phyloP scores from a whole-genome alignment of 1,140 invertebrate genomes.

The Heterodera schachtii region DNA sequence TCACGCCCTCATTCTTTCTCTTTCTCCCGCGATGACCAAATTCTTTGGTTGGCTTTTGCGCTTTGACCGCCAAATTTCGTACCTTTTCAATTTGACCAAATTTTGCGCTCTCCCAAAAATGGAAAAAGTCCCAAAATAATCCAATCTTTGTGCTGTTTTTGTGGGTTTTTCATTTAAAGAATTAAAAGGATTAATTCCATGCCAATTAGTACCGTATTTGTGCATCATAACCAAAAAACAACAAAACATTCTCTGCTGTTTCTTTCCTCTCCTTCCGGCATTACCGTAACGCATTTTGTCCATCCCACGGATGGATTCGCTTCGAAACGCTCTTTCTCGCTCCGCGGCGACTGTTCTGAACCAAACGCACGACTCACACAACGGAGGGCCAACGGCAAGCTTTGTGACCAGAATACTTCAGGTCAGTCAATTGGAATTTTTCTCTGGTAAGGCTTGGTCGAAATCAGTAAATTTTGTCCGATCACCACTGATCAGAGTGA shows the following conservation, averaged over 20 bases:
- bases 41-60: too few relatives aligned
- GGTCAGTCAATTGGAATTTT: slow-evolving; percentile 24
- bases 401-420: slow-evolving; percentile 54
- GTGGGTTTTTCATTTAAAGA: not conserved
- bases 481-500: not conserved
- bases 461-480: not conserved
- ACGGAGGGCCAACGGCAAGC: slow-evolving; percentile 34
- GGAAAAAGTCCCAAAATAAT: not conserved
- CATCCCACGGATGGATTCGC: not conserved
- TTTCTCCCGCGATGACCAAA: too few relatives aligned
- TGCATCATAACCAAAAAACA: not conserved
- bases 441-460: not conserved
- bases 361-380: not conserved
- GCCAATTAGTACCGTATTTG: not conserved
- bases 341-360: not conserved
- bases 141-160: not conserved
- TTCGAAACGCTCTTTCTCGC: not conserved
- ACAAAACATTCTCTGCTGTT: too few relatives aligned
- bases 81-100: not conserved
- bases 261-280: too few relatives aligned
- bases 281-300: too few relatives aligned
- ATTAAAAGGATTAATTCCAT: not conserved
- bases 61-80: not conserved
- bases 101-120: not conserved
- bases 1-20: too few relatives aligned